Percentiles rank a stretch among this genome's conserved stretches.
Evolutionary conservation across 2,113 vertebrate species (phyloP).

Genomic region (Hassar affinis): DNA sequence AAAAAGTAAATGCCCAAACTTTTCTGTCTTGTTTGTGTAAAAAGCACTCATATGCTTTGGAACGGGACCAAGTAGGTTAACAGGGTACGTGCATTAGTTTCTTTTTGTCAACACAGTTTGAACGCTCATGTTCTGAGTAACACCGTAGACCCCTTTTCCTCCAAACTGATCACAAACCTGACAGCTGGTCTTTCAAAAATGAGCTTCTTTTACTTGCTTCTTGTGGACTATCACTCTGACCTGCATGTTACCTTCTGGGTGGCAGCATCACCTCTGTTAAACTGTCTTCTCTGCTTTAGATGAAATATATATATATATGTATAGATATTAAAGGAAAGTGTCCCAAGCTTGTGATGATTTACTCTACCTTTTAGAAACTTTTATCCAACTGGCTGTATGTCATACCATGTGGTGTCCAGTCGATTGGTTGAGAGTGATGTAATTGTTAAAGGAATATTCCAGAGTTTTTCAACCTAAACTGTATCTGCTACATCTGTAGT

Average conservation of each 20-base stretch:
- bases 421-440: constrained; percentile 45
- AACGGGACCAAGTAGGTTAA: constrained; percentile 81
- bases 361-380: constrained; percentile 9
- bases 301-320: constrained; percentile 13
- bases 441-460: constrained; percentile 12
- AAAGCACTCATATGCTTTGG: constrained; percentile 82
- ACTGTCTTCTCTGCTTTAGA: constrained; percentile 48
- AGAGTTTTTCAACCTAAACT: constrained; percentile 2
- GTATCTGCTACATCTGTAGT: not conserved
- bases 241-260: constrained; percentile 71
- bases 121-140: constrained; percentile 69
- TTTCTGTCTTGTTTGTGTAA: constrained; percentile 78
- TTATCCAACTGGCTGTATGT: constrained; percentile 45
- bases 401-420: constrained; percentile 8
- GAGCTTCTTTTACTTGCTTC: constrained; percentile 53
- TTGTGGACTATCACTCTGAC: constrained; percentile 57
- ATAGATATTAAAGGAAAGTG: constrained; percentile 25
- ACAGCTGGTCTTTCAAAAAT: constrained; percentile 57
- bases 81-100: constrained; percentile 78
- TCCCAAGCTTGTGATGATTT: constrained; percentile 25
- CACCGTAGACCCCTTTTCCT: constrained; percentile 62
- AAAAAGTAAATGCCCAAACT: constrained; percentile 75
- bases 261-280: constrained; percentile 63
- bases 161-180: constrained; percentile 58
- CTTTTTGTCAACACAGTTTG: constrained; percentile 74